A percentile compares a stretch with the other conserved stretches of the same genome.
Evolutionary conservation across 2,797 vertebrate genomes (phyloP).

Genomic region (Lagorchestes hirsutus): DNA sequence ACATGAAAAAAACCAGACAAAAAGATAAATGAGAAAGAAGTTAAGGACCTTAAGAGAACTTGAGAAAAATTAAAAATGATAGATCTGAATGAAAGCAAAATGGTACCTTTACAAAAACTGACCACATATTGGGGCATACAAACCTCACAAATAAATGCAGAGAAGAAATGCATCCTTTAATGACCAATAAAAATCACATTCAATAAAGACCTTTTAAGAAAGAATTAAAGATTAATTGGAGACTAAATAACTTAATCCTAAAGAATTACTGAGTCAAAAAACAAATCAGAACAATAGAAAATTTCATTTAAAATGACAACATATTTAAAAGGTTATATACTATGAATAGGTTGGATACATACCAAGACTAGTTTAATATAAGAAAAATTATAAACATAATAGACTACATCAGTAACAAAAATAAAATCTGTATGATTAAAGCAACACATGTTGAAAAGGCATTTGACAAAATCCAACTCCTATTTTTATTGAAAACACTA

Average conservation of each 20-base stretch:
- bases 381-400: not conserved
- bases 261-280: not conserved
- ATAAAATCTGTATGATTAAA: not conserved
- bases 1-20: not conserved
- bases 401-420: not conserved
- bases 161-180: not conserved
- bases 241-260: not conserved
- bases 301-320: not conserved
- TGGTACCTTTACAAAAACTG: not conserved
- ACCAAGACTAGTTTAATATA: not conserved
- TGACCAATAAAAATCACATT: not conserved
- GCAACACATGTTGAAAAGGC: not conserved
- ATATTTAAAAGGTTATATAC: not conserved
- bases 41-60: not conserved
- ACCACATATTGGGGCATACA: not conserved
- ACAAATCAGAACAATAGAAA: not conserved
- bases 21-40: not conserved
- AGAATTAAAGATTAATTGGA: not conserved
- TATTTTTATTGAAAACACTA: not conserved
- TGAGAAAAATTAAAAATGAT: not conserved
- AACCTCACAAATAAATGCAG: not conserved
- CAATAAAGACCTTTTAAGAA: not conserved
- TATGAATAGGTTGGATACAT: not conserved
- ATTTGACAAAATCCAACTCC: not conserved
- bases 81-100: not conserved